phyloP scores from a whole-genome alignment of 2,113 vertebrate genomes.

The Rhinopithecus roxellana region DNA sequence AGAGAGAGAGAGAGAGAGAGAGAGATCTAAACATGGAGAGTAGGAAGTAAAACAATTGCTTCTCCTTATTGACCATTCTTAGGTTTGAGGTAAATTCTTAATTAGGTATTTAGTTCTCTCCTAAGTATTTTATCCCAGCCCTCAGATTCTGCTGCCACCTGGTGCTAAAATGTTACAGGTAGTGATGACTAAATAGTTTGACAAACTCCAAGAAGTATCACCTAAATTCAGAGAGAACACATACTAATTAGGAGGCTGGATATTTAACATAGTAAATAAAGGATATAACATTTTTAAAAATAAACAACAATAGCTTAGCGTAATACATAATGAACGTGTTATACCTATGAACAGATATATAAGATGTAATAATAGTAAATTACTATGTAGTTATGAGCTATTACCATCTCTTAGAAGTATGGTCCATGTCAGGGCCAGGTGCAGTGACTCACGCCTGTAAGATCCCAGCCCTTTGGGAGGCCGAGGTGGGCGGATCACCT shows the following conservation, averaged over 20 bases:
- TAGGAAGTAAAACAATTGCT: not conserved
- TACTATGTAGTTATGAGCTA: not conserved
- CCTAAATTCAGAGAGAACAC: constrained; percentile 41
- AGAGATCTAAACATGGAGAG: not conserved
- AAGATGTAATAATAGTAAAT: not conserved
- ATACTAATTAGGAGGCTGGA: not conserved
- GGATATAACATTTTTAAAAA: not conserved
- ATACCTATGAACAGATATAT: not conserved
- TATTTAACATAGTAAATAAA: not conserved
- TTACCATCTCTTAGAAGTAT: not conserved
- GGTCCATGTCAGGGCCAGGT: not conserved
- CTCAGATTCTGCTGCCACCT: constrained; percentile 77
- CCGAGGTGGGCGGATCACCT: too few relatives aligned
- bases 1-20: not conserved
- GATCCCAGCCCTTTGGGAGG: too few relatives aligned
- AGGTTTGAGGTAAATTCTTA: constrained; percentile 60
- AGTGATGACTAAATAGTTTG: constrained; percentile 51
- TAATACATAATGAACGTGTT: constrained; percentile 2
- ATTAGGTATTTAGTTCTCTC: constrained; percentile 55
- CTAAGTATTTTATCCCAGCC: constrained; percentile 52
- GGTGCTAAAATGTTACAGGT: constrained; percentile 68
- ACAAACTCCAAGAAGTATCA: constrained; percentile 45
- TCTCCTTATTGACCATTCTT: constrained; percentile 16
- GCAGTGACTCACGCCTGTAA: too few relatives aligned
- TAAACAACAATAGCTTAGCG: not conserved